These are phyloP conservation scores for Leucoraja ocellata DNA, from an alignment of 2,797 vertebrate genomes.

Conservation along the genomic window DNA sequence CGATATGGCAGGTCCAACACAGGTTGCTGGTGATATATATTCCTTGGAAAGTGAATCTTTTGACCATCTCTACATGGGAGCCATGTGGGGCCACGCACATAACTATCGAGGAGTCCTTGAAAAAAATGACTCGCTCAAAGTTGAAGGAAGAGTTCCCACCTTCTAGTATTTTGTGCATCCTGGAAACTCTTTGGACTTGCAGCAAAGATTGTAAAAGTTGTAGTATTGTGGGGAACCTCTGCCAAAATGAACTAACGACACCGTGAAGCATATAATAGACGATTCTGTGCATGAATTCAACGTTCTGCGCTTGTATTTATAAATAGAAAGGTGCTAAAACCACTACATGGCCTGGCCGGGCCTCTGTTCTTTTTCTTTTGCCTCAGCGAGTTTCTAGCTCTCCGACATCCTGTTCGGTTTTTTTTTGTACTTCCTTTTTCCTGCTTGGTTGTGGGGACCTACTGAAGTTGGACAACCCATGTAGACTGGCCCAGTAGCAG, in stretches of 20 bases:
- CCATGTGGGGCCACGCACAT: neutral
- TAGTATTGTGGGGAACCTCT: neutral
- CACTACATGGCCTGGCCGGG: no score
- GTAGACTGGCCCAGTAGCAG: neutral
- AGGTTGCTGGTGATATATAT: no score
- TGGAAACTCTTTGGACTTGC: neutral
- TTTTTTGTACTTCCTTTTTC: slow-evolving; percentile 26
- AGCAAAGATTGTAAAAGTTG: neutral
- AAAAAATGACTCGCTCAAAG: neutral
- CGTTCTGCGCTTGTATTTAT: neutral
- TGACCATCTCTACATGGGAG: no score
- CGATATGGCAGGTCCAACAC: no score
- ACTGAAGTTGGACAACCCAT: neutral
- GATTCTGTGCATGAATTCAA: neutral
- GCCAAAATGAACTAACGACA: neutral
- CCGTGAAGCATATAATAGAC: no score
- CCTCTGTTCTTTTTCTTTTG: slow-evolving; percentile 11
- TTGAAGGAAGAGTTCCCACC: no score
- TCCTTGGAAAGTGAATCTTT: no score
- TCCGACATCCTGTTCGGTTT: neutral
- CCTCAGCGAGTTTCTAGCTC: neutral
- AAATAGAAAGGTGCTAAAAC: neutral
- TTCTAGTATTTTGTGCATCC: neutral
- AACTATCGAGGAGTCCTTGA: no score
- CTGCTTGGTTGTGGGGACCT: neutral